These are phyloP conservation scores for Habropoda laboriosa DNA, from an alignment of 1,140 invertebrate genomes.

Conservation along the genomic window DNA sequence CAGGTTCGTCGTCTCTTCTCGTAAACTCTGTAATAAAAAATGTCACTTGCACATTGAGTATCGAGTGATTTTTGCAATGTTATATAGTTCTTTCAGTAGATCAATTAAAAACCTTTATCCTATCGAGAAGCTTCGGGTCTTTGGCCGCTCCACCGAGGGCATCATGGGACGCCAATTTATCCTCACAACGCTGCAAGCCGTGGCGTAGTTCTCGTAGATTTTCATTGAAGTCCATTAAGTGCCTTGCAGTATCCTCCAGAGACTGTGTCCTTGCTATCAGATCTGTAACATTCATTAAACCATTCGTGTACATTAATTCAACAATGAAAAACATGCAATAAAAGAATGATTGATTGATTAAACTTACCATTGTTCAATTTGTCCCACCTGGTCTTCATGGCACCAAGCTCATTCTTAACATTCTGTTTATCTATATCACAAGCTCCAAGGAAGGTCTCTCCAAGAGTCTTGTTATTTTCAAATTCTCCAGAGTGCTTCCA, in stretches of 20 bases:
- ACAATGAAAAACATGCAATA: neutral
- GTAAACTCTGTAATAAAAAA: conserved; percentile 80
- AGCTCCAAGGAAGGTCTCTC: conserved; percentile 91
- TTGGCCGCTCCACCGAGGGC: conserved; percentile 89
- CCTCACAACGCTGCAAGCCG: conserved; percentile 92
- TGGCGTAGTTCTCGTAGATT: conserved; percentile 91
- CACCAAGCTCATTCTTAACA: conserved; percentile 90
- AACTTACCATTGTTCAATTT: conserved; percentile 90
- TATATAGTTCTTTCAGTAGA: too few relatives aligned
- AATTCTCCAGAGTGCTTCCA: conserved; percentile 96
- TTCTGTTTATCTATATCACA: conserved; percentile 96
- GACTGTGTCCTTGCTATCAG: conserved; percentile 86
- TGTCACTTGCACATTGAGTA: neutral
- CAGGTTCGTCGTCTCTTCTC: conserved; percentile 89
- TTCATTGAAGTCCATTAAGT: conserved; percentile 93
- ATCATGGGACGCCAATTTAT: conserved; percentile 91
- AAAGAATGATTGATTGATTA: neutral
- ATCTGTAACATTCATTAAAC: conserved; percentile 67
- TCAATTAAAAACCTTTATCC: conserved; percentile 92
- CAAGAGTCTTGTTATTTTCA: conserved; percentile 92
- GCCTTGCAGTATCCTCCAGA: conserved; percentile 92
- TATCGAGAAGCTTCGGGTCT: conserved; percentile 91
- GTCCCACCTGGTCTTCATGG: conserved; percentile 94
- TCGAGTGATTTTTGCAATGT: neutral
- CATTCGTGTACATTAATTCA: conserved; percentile 11